Evolutionary conservation across 64 coral and sea anemone species (phyloP).

Genomic region (Acropora tenuis): DNA sequence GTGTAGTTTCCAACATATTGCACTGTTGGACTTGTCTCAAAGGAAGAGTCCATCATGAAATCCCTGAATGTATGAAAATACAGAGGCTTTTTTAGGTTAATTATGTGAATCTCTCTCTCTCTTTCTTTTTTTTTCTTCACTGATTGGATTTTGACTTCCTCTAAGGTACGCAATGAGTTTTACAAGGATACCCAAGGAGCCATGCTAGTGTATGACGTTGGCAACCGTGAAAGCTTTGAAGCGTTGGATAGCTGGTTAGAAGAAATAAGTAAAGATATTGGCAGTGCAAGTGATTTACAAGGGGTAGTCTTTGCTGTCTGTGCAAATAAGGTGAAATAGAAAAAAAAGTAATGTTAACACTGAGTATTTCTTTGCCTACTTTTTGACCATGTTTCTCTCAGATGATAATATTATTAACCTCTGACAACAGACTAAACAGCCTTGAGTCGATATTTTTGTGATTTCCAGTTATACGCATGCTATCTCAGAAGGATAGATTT

Average conservation of each 20-base stretch:
- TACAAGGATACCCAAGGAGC: constrained; percentile 98
- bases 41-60: too few species aligned
- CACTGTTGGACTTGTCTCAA: too few species aligned
- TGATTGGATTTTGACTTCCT: background rate
- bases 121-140: background rate
- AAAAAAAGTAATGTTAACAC: background rate
- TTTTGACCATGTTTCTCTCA: too few species aligned
- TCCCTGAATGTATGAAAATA: too few species aligned
- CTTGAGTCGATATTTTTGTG: too few species aligned
- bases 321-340: constrained; percentile 86
- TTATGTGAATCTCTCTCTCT: too few species aligned
- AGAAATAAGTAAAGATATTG: constrained; percentile 98
- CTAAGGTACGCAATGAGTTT: constrained; percentile 97
- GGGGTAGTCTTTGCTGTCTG: constrained; percentile 88
- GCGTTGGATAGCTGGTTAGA: constrained; percentile 86
- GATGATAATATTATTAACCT: too few species aligned
- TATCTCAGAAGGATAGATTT: too few species aligned
- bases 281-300: constrained; percentile 71
- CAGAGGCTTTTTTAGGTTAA: too few species aligned
- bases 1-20: too few species aligned
- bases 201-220: constrained; percentile 94
- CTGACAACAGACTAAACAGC: too few species aligned
- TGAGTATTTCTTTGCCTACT: background rate
- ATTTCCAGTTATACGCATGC: too few species aligned
- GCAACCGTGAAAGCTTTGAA: constrained; percentile 90